phyloP scores from a whole-genome alignment of 2,113 vertebrate genomes.

The Poeciliopsis occidentalis region DNA sequence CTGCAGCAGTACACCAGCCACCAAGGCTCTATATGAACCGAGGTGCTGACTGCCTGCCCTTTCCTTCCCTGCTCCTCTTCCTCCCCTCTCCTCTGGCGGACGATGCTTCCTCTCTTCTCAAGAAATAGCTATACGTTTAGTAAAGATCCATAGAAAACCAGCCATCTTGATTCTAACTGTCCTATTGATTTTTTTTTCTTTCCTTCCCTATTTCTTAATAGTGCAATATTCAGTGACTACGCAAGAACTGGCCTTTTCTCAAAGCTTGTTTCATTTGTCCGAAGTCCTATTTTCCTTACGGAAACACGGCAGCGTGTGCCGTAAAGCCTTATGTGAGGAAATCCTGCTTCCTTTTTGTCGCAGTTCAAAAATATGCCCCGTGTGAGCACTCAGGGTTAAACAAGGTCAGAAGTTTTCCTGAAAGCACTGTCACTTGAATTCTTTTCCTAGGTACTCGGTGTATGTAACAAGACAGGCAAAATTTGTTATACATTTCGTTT shows the following conservation, averaged over 20 bases:
- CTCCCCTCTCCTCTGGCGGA: conserved; percentile 56
- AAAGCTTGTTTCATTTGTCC: conserved; percentile 21
- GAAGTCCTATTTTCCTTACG: conserved; percentile 28
- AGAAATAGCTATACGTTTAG: conserved; percentile 55
- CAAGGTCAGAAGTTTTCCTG: conserved; percentile 66
- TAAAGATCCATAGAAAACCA: conserved; percentile 44
- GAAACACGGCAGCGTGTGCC: conserved; percentile 19
- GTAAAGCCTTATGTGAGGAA: conserved; percentile 38
- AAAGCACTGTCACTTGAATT: conserved; percentile 37
- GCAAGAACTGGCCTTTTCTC: conserved; percentile 30
- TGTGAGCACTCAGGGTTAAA: conserved; percentile 65
- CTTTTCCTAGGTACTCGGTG: conserved; percentile 57
- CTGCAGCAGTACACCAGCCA: conserved; percentile 80
- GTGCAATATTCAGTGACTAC: conserved; percentile 49
- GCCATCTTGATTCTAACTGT: conserved; percentile 32
- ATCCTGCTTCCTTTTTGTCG: conserved; percentile 56
- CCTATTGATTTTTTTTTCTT: conserved; percentile 17
- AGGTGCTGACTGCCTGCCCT: conserved; percentile 62
- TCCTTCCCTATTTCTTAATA: conserved; percentile 21
- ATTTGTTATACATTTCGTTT: neutral
- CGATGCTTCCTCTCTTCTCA: conserved; percentile 62
- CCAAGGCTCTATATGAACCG: conserved; percentile 64
- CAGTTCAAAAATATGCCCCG: conserved; percentile 68
- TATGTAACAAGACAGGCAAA: conserved; percentile 37
- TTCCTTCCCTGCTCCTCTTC: conserved; percentile 49